These are phyloP conservation scores for Pseudobourletiella spinata DNA, from an alignment of 1,140 invertebrate genomes.

Conservation along the genomic window DNA sequence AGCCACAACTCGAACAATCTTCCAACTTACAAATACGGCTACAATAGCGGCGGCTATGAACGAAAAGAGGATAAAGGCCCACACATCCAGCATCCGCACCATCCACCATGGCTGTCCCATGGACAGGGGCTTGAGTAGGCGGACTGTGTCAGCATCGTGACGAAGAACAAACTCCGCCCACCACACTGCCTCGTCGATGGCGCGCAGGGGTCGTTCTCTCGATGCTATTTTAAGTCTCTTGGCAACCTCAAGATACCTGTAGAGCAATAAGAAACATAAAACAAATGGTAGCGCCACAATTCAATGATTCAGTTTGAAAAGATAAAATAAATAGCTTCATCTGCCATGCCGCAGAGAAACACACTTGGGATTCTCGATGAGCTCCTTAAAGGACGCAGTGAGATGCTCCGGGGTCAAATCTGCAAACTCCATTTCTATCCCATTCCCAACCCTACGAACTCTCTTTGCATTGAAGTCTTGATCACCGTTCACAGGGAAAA, in stretches of 20 bases:
- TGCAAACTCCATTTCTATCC: too few species aligned
- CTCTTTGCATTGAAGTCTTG: too few species aligned
- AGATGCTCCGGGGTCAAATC: background rate
- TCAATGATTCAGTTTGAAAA: too few species aligned
- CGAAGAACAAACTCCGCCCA: background rate
- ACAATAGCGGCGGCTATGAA: too few species aligned
- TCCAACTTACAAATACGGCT: too few species aligned
- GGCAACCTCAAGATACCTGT: too few species aligned
- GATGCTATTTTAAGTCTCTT: background rate
- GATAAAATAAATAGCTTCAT: too few species aligned
- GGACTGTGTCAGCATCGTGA: background rate
- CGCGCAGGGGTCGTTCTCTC: background rate
- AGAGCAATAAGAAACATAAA: too few species aligned
- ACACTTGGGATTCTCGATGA: background rate
- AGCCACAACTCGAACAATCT: too few species aligned
- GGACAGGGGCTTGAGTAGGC: background rate
- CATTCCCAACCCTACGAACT: too few species aligned
- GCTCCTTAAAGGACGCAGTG: background rate
- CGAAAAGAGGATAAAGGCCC: background rate
- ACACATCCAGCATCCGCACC: background rate
- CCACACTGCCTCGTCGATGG: background rate
- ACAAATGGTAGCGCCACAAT: too few species aligned
- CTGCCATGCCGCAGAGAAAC: background rate
- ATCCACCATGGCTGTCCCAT: background rate
- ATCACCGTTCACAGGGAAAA: too few species aligned